phyloP scores from a whole-genome alignment of 2,888 invertebrate species.

The Campoplex capitator region DNA sequence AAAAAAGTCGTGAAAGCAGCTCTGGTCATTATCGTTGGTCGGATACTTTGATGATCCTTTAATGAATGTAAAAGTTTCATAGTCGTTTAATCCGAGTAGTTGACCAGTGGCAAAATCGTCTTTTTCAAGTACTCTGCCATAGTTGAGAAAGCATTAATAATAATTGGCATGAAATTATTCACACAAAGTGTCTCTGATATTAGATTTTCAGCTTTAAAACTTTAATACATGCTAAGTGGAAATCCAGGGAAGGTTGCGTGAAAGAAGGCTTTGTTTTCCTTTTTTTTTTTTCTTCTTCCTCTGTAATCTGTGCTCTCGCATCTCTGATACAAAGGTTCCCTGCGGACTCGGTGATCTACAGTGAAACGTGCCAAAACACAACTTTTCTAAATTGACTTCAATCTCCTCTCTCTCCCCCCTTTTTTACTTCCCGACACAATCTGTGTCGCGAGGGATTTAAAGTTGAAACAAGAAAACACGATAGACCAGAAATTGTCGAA shows the following conservation, averaged over 20 bases:
- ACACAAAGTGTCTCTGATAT: constrained; percentile 26
- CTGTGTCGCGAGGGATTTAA: neutral
- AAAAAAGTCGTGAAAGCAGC: neutral
- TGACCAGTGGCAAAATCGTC: neutral
- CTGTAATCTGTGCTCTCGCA: constrained; percentile 6
- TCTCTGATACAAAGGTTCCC: neutral
- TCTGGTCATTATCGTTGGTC: neutral
- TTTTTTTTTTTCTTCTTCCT: neutral
- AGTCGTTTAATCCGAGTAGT: neutral
- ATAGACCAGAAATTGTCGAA: neutral
- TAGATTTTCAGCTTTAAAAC: constrained; percentile 35
- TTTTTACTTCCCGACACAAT: neutral
- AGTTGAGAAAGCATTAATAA: constrained; percentile 36
- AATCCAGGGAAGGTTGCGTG: neutral
- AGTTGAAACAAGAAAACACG: constrained; percentile 4
- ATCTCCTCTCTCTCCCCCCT: neutral
- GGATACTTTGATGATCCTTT: constrained; percentile 10
- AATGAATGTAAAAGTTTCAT: constrained; percentile 1
- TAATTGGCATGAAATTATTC: constrained; percentile 33
- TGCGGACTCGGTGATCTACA: constrained; percentile 9
- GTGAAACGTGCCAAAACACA: constrained; percentile 15
- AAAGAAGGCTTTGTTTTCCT: neutral
- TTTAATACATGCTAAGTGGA: constrained; percentile 31
- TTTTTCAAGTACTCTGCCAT: constrained; percentile 8
- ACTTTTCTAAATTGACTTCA: constrained; percentile 10